Conservation (phyloP, 2,888 invertebrate genomes). For the Lasioglossum lativentre region DNA sequence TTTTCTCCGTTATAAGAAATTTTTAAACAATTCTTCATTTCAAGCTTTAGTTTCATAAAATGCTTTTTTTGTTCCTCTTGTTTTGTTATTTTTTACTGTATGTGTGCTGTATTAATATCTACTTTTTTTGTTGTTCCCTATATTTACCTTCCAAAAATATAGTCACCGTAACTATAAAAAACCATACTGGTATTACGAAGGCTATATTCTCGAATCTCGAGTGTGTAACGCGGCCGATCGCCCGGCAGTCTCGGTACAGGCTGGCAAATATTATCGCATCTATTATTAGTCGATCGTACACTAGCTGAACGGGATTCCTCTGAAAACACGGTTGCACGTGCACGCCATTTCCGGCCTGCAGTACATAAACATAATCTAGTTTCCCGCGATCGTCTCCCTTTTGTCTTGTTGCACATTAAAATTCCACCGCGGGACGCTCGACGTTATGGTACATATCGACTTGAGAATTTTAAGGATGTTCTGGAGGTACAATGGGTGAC, state of each 20-base stretch:
- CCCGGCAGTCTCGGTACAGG: neutral
- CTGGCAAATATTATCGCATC: slow-evolving; percentile 61
- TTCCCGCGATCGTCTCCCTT: slow-evolving; percentile 12
- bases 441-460: neutral
- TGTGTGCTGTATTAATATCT: no score
- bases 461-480: slow-evolving; percentile 12
- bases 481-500: no score
- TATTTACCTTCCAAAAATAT: no score
- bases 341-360: slow-evolving; percentile 57
- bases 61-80: no score
- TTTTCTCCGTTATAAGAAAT: no score
- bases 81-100: no score
- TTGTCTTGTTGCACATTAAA: slow-evolving; percentile 22
- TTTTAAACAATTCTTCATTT: no score
- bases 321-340: slow-evolving; percentile 60
- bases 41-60: no score
- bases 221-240: slow-evolving; percentile 10
- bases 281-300: slow-evolving; percentile 61
- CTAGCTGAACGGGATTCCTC: slow-evolving; percentile 49
- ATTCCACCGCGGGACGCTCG: slow-evolving; percentile 10
- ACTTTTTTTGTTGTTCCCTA: no score
- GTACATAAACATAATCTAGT: slow-evolving; percentile 37
- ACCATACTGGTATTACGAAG: neutral
- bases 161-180: no score
- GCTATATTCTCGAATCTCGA: slow-evolving; percentile 32